Conservation (phyloP, 2,113 vertebrate genomes). For the cattle (Bos taurus) region ARS-UCD2.0 NC_037349.1:37452501-37453000, state of each 20-base stretch:
- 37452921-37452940: neutral
- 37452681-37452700: neutral
- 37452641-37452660: neutral
- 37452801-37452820: rapidly evolving
- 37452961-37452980: neutral
- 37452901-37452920: neutral
- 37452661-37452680: neutral
- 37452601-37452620: neutral
- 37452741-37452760: neutral
- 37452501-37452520: neutral
- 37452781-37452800: neutral
- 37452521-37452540: neutral
- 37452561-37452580: neutral
- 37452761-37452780: neutral
- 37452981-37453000: neutral
- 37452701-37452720: neutral
- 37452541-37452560: neutral
- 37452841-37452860: neutral
- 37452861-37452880: neutral
- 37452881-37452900: neutral
- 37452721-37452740: neutral
- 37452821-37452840: neutral
- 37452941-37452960: neutral
- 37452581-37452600: neutral
- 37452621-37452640: neutral